Evolutionary conservation across 2,797 vertebrate genomes (phyloP).

Genomic region (Lithobates pipiens): DNA sequence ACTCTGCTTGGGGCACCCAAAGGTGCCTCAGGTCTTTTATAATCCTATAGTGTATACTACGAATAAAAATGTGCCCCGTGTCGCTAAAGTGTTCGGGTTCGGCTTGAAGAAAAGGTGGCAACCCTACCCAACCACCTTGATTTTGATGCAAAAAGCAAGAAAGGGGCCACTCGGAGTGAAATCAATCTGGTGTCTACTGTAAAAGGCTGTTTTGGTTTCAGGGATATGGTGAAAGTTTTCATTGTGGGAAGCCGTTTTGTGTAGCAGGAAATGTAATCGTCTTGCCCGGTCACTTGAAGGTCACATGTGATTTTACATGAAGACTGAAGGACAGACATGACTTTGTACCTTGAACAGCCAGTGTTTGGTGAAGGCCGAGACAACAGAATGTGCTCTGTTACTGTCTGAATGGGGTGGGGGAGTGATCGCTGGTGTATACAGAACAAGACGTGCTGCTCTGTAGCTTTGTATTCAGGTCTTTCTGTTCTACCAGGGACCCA

Average conservation of each 20-base stretch:
- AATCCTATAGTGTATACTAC: no score
- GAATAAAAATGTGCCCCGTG: no score
- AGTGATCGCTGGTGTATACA: slow-evolving; percentile 20
- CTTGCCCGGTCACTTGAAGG: slow-evolving; percentile 44
- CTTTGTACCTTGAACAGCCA: slow-evolving; percentile 40
- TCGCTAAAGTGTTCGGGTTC: no score
- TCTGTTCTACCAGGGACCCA: no score
- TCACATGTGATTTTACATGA: slow-evolving; percentile 28
- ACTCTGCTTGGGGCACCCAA: no score
- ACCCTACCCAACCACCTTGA: background rate
- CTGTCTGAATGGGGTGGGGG: slow-evolving; percentile 8
- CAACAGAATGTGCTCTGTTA: background rate
- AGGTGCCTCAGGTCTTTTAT: no score
- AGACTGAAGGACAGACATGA: slow-evolving; percentile 37
- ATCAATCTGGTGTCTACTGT: background rate
- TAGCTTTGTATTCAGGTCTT: background rate
- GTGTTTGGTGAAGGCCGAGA: slow-evolving; percentile 21
- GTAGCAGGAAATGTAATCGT: slow-evolving; percentile 1
- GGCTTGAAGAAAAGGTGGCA: no score
- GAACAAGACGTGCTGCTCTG: background rate
- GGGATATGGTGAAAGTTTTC: slow-evolving; percentile 5
- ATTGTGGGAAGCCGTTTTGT: slow-evolving; percentile 18
- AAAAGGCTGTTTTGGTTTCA: background rate
- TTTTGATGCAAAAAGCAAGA: background rate
- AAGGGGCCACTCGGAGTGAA: background rate